Evolutionary conservation across 2,113 vertebrate species (phyloP).

Genomic region (Heterocephalus glaber): DNA sequence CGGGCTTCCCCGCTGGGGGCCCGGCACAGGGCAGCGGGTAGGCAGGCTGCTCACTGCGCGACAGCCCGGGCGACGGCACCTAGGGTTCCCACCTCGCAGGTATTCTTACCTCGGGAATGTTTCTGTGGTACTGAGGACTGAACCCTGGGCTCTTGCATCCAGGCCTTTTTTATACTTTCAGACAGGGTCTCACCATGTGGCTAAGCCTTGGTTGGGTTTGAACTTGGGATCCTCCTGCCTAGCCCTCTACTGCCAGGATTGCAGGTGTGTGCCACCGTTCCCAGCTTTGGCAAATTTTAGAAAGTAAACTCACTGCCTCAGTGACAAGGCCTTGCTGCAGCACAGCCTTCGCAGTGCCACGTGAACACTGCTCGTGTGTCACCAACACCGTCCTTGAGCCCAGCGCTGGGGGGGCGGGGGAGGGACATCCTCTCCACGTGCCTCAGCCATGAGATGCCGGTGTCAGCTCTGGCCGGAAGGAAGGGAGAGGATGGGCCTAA

Average conservation of each 20-base stretch:
- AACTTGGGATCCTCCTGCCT: not conserved
- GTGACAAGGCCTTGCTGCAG: not conserved
- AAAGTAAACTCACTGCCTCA: not conserved
- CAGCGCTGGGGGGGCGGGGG: no score
- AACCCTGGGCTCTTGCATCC: not conserved
- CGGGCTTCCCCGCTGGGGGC: not conserved
- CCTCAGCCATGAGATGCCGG: not conserved
- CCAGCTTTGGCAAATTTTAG: not conserved
- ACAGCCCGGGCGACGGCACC: not conserved
- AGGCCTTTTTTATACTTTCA: not conserved
- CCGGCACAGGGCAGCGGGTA: not conserved
- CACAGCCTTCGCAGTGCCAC: not conserved
- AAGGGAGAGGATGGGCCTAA: not conserved
- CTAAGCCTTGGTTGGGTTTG: not conserved
- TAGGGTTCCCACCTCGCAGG: not conserved
- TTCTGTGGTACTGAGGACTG: not conserved
- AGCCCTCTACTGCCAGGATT: not conserved
- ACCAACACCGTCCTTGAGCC: not conserved
- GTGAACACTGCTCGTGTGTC: not conserved
- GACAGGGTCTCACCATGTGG: not conserved
- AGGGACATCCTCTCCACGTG: not conserved
- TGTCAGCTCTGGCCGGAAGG: not conserved
- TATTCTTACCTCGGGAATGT: not conserved
- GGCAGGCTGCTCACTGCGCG: not conserved
- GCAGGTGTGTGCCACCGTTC: not conserved